Percentiles rank a stretch among this genome's conserved stretches.
Evolutionary conservation across 1,140 invertebrate species (phyloP).

Genomic region (Heliconius hermathena): DNA sequence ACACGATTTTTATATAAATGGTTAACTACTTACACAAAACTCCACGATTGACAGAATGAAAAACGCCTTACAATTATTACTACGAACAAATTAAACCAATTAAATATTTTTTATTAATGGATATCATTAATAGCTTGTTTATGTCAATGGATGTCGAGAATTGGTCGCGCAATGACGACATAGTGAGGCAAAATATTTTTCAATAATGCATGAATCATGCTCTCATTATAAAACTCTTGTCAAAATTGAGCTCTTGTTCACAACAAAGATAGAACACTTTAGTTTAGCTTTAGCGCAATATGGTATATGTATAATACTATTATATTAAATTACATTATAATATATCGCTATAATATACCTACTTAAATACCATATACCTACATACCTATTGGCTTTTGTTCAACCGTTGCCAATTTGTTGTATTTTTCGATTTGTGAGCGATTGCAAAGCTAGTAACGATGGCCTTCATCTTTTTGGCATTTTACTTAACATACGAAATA

Average conservation of each 20-base stretch:
- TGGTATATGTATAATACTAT: too few relatives aligned
- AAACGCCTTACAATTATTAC: background rate
- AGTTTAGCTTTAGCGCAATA: too few relatives aligned
- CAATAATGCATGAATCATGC: conserved; percentile 17
- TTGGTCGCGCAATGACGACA: background rate
- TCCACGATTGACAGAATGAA: too few relatives aligned
- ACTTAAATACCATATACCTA: too few relatives aligned
- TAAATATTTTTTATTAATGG: background rate
- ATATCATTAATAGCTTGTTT: background rate
- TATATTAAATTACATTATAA: too few relatives aligned
- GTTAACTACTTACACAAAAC: background rate
- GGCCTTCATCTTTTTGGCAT: background rate
- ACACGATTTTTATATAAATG: background rate
- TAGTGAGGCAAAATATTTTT: conserved; percentile 23
- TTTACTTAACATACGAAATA: background rate
- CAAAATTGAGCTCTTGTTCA: background rate
- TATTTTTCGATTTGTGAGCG: too few relatives aligned
- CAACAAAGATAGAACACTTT: background rate
- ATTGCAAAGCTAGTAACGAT: background rate
- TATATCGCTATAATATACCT: too few relatives aligned
- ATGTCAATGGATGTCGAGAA: background rate
- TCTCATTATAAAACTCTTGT: background rate
- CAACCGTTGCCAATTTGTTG: too few relatives aligned
- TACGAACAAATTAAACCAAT: background rate
- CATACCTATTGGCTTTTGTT: too few relatives aligned